Evolutionary conservation across 2,888 invertebrate genomes (phyloP).

Genomic region (Drosophila colorata): DNA sequence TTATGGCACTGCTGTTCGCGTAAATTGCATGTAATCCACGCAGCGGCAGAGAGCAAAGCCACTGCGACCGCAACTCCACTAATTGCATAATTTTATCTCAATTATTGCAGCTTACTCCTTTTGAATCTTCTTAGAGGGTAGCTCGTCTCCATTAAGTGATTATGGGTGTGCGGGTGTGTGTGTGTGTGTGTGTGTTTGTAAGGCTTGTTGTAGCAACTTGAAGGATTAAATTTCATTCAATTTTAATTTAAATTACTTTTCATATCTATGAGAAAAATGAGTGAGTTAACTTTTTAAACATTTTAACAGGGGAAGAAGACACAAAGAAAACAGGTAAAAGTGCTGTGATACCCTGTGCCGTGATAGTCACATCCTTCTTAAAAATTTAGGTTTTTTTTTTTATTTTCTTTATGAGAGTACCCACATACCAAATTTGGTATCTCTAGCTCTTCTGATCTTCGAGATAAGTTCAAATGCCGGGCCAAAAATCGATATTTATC

Average conservation of each 20-base stretch:
- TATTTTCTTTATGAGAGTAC: no score
- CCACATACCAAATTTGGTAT: no score
- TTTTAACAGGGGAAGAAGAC: not conserved
- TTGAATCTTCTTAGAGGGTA: conserved; percentile 9
- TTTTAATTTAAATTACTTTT: conserved; percentile 21
- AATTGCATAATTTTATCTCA: conserved; percentile 77
- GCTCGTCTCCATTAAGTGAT: conserved; percentile 1
- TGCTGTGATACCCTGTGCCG: not conserved
- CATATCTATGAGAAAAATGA: not conserved
- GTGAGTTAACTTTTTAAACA: not conserved
- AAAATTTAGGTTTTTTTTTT: no score
- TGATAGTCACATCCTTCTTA: no score
- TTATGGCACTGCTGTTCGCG: conserved; percentile 40
- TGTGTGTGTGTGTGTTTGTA: conserved; percentile 10
- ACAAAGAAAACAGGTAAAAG: not conserved
- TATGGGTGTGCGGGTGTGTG: conserved; percentile 16
- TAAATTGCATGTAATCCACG: conserved; percentile 69
- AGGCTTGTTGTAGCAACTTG: conserved; percentile 9
- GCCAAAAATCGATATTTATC: no score
- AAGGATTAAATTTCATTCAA: conserved; percentile 26
- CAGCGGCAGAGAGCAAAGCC: conserved; percentile 36
- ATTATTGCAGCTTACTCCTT: conserved; percentile 70
- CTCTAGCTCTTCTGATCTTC: no score
- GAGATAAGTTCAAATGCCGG: no score
- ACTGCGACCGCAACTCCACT: conserved; percentile 52